Percentiles rank a stretch among this genome's conserved stretches.
phyloP scores from a whole-genome alignment of 2,113 vertebrate genomes.

The Carassius carassius region DNA sequence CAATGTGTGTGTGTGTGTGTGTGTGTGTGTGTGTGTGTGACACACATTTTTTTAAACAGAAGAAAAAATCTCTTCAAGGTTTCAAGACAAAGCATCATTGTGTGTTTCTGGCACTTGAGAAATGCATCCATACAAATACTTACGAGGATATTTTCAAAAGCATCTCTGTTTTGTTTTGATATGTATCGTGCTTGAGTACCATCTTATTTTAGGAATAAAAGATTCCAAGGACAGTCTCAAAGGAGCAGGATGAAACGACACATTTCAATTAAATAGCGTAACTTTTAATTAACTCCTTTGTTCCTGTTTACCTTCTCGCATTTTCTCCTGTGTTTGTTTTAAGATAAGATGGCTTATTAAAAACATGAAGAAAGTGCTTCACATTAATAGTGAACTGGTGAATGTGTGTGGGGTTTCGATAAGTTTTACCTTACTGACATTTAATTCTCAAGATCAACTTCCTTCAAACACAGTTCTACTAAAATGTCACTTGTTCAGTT shows the following conservation, averaged over 20 bases:
- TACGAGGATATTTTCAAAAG: constrained; percentile 38
- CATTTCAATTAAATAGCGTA: constrained; percentile 31
- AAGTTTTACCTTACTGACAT: constrained; percentile 14
- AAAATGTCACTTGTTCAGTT: background rate
- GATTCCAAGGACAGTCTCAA: constrained; percentile 52
- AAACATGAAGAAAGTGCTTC: constrained; percentile 3
- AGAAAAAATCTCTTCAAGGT: constrained; percentile 45
- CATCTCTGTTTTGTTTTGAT: constrained; percentile 42
- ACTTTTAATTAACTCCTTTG: constrained; percentile 30
- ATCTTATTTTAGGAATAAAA: constrained; percentile 41
- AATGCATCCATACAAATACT: constrained; percentile 40
- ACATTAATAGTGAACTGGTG: background rate
- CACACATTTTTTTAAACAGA: too few species aligned
- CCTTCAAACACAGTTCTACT: constrained; percentile 2
- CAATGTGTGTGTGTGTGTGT: too few species aligned
- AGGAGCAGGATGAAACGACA: constrained; percentile 13
- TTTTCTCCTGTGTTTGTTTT: background rate
- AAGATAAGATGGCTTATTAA: constrained; percentile 7
- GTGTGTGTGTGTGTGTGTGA: too few species aligned
- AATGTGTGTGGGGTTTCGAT: background rate
- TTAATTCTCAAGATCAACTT: constrained; percentile 18
- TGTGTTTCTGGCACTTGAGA: constrained; percentile 47
- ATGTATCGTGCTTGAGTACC: constrained; percentile 12
- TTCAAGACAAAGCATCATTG: constrained; percentile 27
- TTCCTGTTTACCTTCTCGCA: background rate